These are phyloP conservation scores for Congeria kusceri DNA, from an alignment of 2,888 invertebrate genomes.

Conservation along the genomic window DNA sequence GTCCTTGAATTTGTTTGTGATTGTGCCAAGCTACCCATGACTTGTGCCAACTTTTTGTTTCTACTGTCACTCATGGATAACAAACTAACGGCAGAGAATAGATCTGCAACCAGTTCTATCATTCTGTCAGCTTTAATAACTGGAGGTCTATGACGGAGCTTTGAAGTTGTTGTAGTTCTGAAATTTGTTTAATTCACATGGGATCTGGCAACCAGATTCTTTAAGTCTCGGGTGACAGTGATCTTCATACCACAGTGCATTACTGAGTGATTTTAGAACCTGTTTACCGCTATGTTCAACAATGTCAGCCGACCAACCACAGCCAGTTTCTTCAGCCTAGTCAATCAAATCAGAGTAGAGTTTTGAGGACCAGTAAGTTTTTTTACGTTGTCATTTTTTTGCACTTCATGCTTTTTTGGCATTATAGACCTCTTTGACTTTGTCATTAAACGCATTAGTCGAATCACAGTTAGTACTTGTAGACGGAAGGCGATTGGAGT, in stretches of 20 bases:
- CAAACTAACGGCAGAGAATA: background rate
- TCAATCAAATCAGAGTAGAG: background rate
- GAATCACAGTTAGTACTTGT: background rate
- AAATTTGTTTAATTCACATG: background rate
- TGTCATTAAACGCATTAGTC: background rate
- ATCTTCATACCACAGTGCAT: background rate
- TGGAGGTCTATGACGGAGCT: background rate
- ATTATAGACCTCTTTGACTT: background rate
- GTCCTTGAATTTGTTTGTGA: background rate
- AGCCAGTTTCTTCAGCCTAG: background rate
- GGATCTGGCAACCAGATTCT: background rate
- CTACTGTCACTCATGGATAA: background rate
- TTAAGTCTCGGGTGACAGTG: background rate
- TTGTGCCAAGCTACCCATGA: background rate
- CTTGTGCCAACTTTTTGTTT: background rate
- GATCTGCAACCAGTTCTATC: background rate
- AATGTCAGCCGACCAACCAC: background rate
- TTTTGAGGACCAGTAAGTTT: constrained; percentile 2
- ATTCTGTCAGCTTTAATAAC: background rate
- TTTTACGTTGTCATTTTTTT: background rate
- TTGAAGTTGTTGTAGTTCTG: background rate
- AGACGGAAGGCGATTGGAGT: background rate
- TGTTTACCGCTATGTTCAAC: background rate
- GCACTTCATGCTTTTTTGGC: background rate
- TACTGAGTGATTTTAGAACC: background rate